Conservation (phyloP, 1,140 invertebrate species). For the Hyphantria cunea region DNA sequence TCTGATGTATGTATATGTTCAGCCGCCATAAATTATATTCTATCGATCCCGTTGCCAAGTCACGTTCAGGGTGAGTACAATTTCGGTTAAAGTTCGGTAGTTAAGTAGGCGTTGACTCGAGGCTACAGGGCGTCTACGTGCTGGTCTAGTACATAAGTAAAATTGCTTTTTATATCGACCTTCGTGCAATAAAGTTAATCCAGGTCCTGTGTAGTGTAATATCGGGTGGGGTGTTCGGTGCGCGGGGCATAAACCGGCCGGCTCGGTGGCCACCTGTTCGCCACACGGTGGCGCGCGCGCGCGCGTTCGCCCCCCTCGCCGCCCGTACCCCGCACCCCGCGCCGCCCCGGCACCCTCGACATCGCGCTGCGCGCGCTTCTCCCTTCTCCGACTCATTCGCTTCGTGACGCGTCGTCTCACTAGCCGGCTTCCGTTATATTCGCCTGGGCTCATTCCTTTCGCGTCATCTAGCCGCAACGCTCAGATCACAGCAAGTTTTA, state of each 20-base stretch:
- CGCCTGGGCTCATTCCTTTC: slow-evolving; percentile 62
- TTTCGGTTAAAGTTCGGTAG: slow-evolving; percentile 21
- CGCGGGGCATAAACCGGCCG: slow-evolving; percentile 49
- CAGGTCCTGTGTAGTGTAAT: slow-evolving; percentile 70
- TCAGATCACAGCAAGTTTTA: slow-evolving; percentile 39
- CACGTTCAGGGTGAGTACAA: slow-evolving; percentile 54
- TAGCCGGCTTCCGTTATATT: slow-evolving; percentile 60
- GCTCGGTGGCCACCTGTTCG: slow-evolving; percentile 54
- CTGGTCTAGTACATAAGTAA: slow-evolving; percentile 39
- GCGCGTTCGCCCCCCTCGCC: slow-evolving; percentile 41
- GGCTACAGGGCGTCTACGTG: slow-evolving; percentile 29
- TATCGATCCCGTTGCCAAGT: slow-evolving; percentile 69
- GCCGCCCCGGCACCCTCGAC: slow-evolving; percentile 39
- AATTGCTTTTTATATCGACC: slow-evolving; percentile 59
- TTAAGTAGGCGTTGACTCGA: slow-evolving; percentile 33
- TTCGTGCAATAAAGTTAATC: slow-evolving; percentile 73
- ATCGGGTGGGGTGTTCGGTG: slow-evolving; percentile 48
- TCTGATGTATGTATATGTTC: background rate
- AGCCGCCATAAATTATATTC: slow-evolving; percentile 27
- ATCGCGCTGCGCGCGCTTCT: slow-evolving; percentile 56
- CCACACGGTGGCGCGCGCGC: slow-evolving; percentile 44
- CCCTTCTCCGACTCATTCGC: slow-evolving; percentile 73
- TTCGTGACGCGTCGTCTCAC: slow-evolving; percentile 69
- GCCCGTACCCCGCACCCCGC: slow-evolving; percentile 28
- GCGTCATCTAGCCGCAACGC: slow-evolving; percentile 58